A percentile compares a stretch with the other conserved stretches of the same genome.
Evolutionary conservation across 2,113 vertebrate genomes (phyloP).

Genomic region (Amia ocellicauda): DNA sequence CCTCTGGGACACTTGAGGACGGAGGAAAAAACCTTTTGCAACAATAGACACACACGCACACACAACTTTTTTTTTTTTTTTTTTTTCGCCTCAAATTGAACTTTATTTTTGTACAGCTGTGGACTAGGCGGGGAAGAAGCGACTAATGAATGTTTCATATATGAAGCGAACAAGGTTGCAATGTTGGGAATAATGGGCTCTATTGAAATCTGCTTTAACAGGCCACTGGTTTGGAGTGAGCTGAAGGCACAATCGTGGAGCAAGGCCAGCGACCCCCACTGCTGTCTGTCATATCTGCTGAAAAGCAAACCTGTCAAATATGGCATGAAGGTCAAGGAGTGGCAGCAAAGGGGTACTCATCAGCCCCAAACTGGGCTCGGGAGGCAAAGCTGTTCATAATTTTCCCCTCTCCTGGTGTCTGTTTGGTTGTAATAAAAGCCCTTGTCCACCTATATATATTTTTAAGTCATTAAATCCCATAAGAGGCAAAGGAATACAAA

Average conservation of each 20-base stretch:
- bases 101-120: constrained; percentile 77
- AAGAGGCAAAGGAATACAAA: background rate
- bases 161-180: constrained; percentile 64
- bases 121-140: constrained; percentile 52
- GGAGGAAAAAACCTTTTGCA: constrained; percentile 48
- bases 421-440: constrained; percentile 37
- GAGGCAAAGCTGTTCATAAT: constrained; percentile 48
- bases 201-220: constrained; percentile 69
- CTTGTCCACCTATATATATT: constrained; percentile 29
- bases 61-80: background rate
- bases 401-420: constrained; percentile 37
- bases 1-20: constrained; percentile 59
- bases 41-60: constrained; percentile 69
- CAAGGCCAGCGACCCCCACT: constrained; percentile 66
- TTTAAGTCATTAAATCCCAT: background rate
- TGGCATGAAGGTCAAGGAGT: constrained; percentile 24
- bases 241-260: constrained; percentile 70
- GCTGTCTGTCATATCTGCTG: constrained; percentile 70
- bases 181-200: constrained; percentile 58
- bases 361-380: constrained; percentile 34
- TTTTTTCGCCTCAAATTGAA: constrained; percentile 67
- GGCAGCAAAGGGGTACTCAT: constrained; percentile 23
- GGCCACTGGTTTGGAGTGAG: constrained; percentile 69
- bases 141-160: constrained; percentile 76
- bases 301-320: constrained; percentile 67